A percentile compares a stretch with the other conserved stretches of the same genome.
These are phyloP conservation scores for Eupithecia abbreviata DNA, from an alignment of 2,888 invertebrate species.

Conservation along the genomic window DNA sequence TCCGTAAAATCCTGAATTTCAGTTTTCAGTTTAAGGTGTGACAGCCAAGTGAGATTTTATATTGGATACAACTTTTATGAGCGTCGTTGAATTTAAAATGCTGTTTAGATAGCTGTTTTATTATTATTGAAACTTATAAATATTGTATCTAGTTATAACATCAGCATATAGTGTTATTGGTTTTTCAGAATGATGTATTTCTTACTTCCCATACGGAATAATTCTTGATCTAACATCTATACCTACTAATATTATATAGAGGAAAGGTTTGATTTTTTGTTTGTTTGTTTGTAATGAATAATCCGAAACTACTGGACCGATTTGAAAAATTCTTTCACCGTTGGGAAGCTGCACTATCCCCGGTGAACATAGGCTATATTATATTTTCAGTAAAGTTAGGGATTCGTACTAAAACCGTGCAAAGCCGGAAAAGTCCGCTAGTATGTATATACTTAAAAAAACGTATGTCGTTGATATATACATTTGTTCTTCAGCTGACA, in stretches of 20 bases:
- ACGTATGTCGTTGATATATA: background rate
- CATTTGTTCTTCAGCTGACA: background rate
- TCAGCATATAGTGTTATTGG: background rate
- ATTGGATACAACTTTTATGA: constrained; percentile 4
- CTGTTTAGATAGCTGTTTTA: constrained; percentile 4
- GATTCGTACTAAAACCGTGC: no score
- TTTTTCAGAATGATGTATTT: background rate
- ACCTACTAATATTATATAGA: no score
- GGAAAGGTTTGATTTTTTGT: no score
- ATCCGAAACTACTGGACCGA: no score
- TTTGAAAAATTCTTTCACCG: no score
- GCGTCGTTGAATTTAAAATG: constrained; percentile 13
- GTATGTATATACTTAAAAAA: no score
- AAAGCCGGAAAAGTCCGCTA: no score
- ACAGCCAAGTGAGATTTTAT: background rate
- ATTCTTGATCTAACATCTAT: background rate
- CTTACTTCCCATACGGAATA: background rate
- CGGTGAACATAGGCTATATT: no score
- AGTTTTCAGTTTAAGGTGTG: constrained; percentile 1
- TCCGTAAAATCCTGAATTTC: constrained; percentile 7
- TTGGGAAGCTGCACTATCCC: no score
- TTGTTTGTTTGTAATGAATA: no score
- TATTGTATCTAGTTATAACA: background rate
- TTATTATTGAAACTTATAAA: constrained; percentile 1
- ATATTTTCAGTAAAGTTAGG: no score